Evolutionary conservation across 2,113 vertebrate genomes (phyloP).

Genomic region (Coptodon rendalli): DNA sequence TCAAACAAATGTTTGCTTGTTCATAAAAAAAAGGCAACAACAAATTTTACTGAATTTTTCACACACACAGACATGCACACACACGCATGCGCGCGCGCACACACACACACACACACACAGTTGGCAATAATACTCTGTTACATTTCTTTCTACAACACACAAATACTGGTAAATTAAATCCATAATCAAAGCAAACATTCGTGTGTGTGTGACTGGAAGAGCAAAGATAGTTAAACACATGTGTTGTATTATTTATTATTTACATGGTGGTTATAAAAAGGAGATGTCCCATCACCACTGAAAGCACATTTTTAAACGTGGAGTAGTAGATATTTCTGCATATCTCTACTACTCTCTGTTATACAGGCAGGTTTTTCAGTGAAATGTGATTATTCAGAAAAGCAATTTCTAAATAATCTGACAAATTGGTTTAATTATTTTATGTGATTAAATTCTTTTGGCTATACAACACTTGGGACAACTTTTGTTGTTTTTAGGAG

Average conservation of each 20-base stretch:
- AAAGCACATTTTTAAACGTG: neutral
- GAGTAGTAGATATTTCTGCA: neutral
- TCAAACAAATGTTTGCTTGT: neutral
- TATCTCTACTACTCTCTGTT: neutral
- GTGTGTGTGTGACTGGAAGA: slow-evolving; percentile 24
- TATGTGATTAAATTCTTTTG: neutral
- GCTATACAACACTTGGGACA: neutral
- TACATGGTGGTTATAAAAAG: neutral
- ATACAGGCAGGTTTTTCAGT: neutral
- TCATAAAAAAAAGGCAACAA: neutral
- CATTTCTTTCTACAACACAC: neutral
- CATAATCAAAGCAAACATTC: neutral
- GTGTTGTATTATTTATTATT: neutral
- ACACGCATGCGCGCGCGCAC: neutral
- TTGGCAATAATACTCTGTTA: neutral
- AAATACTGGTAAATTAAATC: neutral
- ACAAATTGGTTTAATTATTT: neutral
- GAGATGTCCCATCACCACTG: neutral
- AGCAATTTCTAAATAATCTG: neutral
- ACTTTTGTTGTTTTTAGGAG: neutral
- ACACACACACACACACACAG: neutral
- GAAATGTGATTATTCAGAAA: neutral
- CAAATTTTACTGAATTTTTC: neutral
- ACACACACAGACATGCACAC: neutral
- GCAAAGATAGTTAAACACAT: neutral